Percentiles rank a stretch among this genome's conserved stretches.
Conservation (phyloP, 1,140 invertebrate genomes). For the Drosophila murphyi region DNA sequence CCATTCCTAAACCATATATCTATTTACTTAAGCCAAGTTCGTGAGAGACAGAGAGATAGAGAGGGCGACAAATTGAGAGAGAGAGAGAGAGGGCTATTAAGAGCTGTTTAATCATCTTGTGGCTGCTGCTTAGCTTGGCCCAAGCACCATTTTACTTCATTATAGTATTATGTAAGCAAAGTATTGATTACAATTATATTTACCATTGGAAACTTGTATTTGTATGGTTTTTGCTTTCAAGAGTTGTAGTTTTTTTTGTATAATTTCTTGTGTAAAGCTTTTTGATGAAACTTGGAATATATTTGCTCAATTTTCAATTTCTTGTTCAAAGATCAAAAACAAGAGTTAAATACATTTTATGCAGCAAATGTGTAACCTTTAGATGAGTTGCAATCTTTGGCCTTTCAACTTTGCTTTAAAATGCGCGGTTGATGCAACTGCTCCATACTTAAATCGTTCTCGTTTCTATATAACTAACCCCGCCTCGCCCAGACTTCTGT, state of each 20-base stretch:
- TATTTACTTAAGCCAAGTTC: slow-evolving; percentile 29
- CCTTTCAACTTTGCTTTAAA: slow-evolving; percentile 19
- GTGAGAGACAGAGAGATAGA: background rate
- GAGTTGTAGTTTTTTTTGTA: no score
- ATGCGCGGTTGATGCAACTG: background rate
- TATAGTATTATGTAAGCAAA: no score
- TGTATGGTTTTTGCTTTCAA: no score
- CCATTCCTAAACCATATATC: slow-evolving; percentile 6
- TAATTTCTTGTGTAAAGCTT: no score
- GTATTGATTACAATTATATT: no score
- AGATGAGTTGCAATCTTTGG: background rate
- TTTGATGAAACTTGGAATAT: background rate
- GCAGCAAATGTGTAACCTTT: background rate
- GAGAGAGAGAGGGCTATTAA: no score
- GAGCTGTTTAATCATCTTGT: no score
- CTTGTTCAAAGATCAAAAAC: background rate
- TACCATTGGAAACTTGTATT: no score
- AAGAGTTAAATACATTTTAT: background rate
- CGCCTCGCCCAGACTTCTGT: slow-evolving; percentile 49
- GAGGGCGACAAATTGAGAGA: no score
- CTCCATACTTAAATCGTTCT: slow-evolving; percentile 34
- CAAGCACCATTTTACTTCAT: no score
- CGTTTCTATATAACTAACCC: background rate
- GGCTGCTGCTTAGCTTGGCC: no score
- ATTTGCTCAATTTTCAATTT: background rate